Percentiles rank a stretch among this genome's conserved stretches.
phyloP scores from a whole-genome alignment of 2,113 vertebrate genomes.

The Alexandromys fortis region DNA sequence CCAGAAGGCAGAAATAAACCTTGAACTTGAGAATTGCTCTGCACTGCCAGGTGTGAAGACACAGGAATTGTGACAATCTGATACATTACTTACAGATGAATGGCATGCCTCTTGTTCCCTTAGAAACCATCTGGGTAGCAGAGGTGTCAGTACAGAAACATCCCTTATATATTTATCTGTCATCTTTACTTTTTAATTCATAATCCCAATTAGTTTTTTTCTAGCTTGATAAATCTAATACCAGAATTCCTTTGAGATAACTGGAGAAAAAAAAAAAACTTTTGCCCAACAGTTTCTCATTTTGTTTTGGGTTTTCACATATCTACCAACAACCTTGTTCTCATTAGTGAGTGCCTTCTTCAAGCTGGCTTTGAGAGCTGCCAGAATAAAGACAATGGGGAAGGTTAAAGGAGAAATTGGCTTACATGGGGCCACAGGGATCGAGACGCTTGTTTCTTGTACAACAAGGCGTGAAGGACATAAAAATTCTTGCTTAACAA shows the following conservation, averaged over 20 bases:
- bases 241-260: background rate
- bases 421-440: accelerated
- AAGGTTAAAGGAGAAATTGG: background rate
- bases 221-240: background rate
- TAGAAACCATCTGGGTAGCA: background rate
- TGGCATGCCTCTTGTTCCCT: background rate
- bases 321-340: background rate
- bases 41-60: background rate
- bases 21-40: constrained; percentile 11
- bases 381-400: background rate
- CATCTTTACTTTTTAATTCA: background rate
- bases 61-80: too few relatives aligned
- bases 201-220: background rate
- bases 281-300: background rate
- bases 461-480: constrained; percentile 1
- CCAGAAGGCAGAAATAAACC: background rate
- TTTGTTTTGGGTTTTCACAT: constrained; percentile 15
- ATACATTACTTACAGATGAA: background rate
- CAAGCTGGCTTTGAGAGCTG: background rate
- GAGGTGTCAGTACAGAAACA: background rate
- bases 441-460: background rate
- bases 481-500: constrained; percentile 35
- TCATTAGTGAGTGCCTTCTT: background rate
- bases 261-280: background rate
- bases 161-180: constrained; percentile 29